phyloP scores from a whole-genome alignment of 1,140 invertebrate species.

The Calliopsis andreniformis region DNA sequence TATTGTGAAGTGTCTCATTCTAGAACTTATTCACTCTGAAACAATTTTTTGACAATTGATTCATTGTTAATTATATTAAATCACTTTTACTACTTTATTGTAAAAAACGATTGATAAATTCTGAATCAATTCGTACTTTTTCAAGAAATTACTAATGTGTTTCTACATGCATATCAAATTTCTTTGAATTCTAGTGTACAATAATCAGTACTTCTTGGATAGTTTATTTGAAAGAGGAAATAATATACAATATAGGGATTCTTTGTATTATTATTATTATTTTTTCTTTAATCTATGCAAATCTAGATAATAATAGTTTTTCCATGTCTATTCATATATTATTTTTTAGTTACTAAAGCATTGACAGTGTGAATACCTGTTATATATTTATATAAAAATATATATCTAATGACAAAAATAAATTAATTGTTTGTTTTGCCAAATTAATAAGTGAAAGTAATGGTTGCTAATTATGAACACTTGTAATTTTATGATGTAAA shows the following conservation, averaged over 20 bases:
- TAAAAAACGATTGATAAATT: neutral
- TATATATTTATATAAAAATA: no score
- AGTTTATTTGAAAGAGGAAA: neutral
- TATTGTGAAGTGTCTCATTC: slow-evolving; percentile 27
- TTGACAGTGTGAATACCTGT: no score
- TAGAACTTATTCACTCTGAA: slow-evolving; percentile 19
- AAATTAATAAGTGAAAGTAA: no score
- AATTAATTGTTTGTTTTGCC: neutral
- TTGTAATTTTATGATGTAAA: no score
- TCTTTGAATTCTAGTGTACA: no score
- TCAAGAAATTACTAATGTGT: no score
- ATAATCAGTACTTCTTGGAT: no score
- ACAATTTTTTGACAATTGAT: neutral
- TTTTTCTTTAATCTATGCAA: neutral
- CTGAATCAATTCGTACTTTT: no score
- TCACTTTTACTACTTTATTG: neutral
- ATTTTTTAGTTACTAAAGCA: neutral
- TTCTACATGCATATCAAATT: no score
- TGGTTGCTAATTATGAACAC: no score
- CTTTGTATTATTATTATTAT: neutral
- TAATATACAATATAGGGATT: neutral
- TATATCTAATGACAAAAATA: neutral
- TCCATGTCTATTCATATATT: neutral
- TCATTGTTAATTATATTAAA: neutral
- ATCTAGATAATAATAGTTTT: neutral